A percentile compares a stretch with the other conserved stretches of the same genome.
Conservation (phyloP, 2,113 vertebrate species). For the Nibea albiflora region DNA sequence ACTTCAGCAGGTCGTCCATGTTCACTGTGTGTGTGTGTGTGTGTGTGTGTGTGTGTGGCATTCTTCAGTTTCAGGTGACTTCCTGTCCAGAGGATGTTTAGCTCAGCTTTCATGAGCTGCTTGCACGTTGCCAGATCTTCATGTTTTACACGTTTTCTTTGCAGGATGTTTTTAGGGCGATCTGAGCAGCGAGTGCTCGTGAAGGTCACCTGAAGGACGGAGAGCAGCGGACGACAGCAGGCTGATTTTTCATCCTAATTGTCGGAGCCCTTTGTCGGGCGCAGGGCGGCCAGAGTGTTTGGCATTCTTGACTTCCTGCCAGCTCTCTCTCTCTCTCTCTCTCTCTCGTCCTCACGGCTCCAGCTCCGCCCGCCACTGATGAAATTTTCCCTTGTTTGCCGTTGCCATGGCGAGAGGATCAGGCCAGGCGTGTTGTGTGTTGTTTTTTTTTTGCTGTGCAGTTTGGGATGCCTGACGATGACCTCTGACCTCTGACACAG, state of each 20-base stretch:
- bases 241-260: slow-evolving; percentile 61
- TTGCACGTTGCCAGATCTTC: not conserved
- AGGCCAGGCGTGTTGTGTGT: slow-evolving; percentile 90
- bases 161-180: slow-evolving; percentile 23
- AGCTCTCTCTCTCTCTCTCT: slow-evolving; percentile 48
- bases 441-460: slow-evolving; percentile 35
- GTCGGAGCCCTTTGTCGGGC: slow-evolving; percentile 80
- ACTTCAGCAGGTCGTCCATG: too few species aligned
- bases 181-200: not conserved
- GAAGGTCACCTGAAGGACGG: slow-evolving; percentile 48
- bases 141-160: slow-evolving; percentile 10
- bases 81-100: not conserved
- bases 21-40: too few species aligned
- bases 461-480: not conserved
- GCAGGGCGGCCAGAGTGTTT: slow-evolving; percentile 83
- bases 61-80: too few species aligned
- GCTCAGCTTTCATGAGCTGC: not conserved
- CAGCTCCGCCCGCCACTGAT: slow-evolving; percentile 67
- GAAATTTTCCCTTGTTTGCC: slow-evolving; percentile 90
- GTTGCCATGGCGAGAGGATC: slow-evolving; percentile 89
- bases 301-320: slow-evolving; percentile 88
- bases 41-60: too few species aligned
- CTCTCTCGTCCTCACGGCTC: slow-evolving; percentile 14
- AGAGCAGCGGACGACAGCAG: slow-evolving; percentile 20
- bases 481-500: slow-evolving; percentile 40